These are phyloP conservation scores for Trinorchestia longiramus DNA, from an alignment of 1,140 invertebrate genomes.

Conservation along the genomic window DNA sequence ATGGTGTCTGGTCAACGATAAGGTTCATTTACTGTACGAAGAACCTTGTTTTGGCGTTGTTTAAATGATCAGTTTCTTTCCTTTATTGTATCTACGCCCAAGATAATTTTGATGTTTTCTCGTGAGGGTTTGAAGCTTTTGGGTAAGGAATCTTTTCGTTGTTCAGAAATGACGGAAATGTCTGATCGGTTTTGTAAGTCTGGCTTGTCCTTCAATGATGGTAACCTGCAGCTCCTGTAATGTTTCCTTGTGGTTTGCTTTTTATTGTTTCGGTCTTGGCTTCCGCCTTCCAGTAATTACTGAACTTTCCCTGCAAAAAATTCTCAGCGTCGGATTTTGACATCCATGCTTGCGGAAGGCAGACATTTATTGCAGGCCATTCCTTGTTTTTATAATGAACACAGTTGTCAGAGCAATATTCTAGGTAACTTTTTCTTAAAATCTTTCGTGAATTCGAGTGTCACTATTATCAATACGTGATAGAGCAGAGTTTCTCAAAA, in stretches of 20 bases:
- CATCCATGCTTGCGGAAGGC: neutral
- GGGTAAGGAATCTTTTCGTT: neutral
- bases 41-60: neutral
- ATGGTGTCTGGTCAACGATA: neutral
- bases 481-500: neutral
- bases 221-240: neutral
- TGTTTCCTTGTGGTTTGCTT: neutral
- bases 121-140: neutral
- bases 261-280: neutral
- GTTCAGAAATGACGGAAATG: neutral
- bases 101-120: neutral
- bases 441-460: neutral
- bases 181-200: conserved; percentile 3
- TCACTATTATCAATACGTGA: neutral
- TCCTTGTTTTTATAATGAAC: neutral
- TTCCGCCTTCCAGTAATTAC: conserved; percentile 23
- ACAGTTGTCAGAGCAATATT: neutral
- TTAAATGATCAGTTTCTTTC: neutral
- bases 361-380: neutral
- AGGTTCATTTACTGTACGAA: neutral
- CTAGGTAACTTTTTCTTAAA: neutral
- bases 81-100: neutral
- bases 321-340: neutral
- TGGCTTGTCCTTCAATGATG: neutral
- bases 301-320: neutral